A percentile compares a stretch with the other conserved stretches of the same genome.
These are phyloP conservation scores for Apocheima hispidaria DNA, from an alignment of 2,888 invertebrate species.

Conservation along the genomic window DNA sequence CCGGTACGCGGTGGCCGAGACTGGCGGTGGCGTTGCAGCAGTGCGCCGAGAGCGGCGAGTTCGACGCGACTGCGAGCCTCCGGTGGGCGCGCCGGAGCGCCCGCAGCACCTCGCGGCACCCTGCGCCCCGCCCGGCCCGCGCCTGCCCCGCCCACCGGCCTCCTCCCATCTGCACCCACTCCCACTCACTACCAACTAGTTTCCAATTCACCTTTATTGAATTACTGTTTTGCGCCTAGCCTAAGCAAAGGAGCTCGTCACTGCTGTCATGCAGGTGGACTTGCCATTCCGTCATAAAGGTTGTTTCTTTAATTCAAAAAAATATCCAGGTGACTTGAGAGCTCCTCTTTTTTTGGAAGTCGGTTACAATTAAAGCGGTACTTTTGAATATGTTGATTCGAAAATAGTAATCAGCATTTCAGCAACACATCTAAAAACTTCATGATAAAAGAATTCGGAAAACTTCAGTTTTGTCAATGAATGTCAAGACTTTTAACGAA, in stretches of 20 bases:
- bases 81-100: slow-evolving; percentile 71
- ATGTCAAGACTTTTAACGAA: slow-evolving; percentile 3
- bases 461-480: slow-evolving; percentile 1
- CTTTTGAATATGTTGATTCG: too few species aligned
- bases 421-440: not conserved
- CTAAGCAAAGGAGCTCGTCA: not conserved
- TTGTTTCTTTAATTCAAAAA: too few species aligned
- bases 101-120: slow-evolving; percentile 71
- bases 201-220: slow-evolving; percentile 24
- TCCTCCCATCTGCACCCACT: slow-evolving; percentile 70
- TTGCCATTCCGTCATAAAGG: not conserved
- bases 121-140: slow-evolving; percentile 78
- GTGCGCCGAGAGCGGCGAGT: slow-evolving; percentile 68
- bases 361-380: too few species aligned
- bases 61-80: slow-evolving; percentile 74
- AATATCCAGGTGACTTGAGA: too few species aligned
- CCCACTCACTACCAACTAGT: slow-evolving; percentile 42
- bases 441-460: not conserved
- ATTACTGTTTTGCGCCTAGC: slow-evolving; percentile 16
- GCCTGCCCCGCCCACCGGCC: slow-evolving; percentile 71
- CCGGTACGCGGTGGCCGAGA: slow-evolving; percentile 33
- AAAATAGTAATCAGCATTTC: not conserved
- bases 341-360: too few species aligned
- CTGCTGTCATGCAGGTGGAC: not conserved
- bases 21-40: slow-evolving; percentile 51